A percentile compares a stretch with the other conserved stretches of the same genome.
These are phyloP conservation scores for Acanthococcus lagerstroemiae DNA, from an alignment of 2,888 invertebrate genomes.

Conservation along the genomic window DNA sequence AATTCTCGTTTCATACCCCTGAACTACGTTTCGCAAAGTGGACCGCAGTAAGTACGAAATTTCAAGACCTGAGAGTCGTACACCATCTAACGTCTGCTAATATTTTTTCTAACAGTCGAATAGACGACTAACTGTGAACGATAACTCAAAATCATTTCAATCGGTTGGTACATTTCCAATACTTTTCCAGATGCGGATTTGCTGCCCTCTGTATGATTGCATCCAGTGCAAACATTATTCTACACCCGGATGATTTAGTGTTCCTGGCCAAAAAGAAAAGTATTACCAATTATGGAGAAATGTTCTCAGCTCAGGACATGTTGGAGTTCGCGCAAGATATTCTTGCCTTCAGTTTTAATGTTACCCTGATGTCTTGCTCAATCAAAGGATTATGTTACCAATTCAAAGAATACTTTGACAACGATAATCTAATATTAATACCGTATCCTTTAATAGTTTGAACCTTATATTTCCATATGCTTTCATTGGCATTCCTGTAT, in stretches of 20 bases:
- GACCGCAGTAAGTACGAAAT: constrained; percentile 15
- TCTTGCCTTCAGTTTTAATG: constrained; percentile 45
- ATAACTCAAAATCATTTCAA: too few relatives aligned
- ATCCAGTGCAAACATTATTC: constrained; percentile 48
- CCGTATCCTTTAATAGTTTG: constrained; percentile 49
- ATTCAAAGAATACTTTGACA: constrained; percentile 46
- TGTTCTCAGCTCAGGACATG: constrained; percentile 70
- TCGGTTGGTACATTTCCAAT: neutral
- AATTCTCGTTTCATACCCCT: constrained; percentile 2
- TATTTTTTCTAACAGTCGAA: too few relatives aligned
- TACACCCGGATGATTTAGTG: constrained; percentile 50
- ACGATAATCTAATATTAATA: constrained; percentile 51
- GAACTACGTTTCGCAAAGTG: constrained; percentile 2
- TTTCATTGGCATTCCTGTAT: neutral
- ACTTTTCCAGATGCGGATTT: constrained; percentile 63
- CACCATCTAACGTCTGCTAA: too few relatives aligned
- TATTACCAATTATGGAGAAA: constrained; percentile 77
- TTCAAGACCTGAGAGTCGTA: neutral
- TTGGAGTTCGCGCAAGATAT: constrained; percentile 50
- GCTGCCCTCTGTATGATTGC: constrained; percentile 76
- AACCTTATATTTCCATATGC: neutral
- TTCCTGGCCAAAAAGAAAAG: constrained; percentile 52
- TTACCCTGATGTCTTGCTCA: constrained; percentile 44
- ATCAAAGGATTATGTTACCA: constrained; percentile 45
- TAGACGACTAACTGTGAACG: too few relatives aligned